Percentiles rank a stretch among this genome's conserved stretches.
Conservation (phyloP, 2,888 invertebrate species). For the Orchestes rusci region DNA sequence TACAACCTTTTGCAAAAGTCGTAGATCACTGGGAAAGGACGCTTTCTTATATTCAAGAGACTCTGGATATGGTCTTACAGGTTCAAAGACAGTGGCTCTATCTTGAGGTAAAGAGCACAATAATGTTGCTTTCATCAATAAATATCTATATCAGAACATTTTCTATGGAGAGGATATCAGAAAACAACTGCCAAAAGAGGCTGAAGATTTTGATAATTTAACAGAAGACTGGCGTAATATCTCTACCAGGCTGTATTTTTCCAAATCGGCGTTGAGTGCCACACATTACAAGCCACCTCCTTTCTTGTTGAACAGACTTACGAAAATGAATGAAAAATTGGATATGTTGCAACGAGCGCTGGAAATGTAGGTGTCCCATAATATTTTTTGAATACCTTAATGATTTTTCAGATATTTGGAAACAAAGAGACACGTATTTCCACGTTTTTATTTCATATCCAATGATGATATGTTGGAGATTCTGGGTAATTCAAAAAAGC, state of each 20-base stretch:
- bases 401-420: conserved; percentile 57
- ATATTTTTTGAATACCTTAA: background rate
- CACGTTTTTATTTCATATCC: conserved; percentile 76
- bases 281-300: conserved; percentile 55
- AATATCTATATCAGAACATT: conserved; percentile 54
- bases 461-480: conserved; percentile 79
- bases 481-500: conserved; percentile 77
- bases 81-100: conserved; percentile 84
- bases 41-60: conserved; percentile 73
- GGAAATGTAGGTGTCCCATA: conserved; percentile 48
- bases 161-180: conserved; percentile 82
- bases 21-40: conserved; percentile 85
- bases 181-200: conserved; percentile 72
- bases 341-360: conserved; percentile 76
- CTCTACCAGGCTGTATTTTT: conserved; percentile 49
- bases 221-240: conserved; percentile 66
- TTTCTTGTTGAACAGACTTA: conserved; percentile 59
- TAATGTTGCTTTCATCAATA: conserved; percentile 1
- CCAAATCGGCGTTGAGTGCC: conserved; percentile 54
- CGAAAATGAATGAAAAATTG: conserved; percentile 64
- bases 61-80: conserved; percentile 68
- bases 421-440: conserved; percentile 81
- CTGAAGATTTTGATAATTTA: conserved; percentile 64
- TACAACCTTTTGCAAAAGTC: conserved; percentile 75
- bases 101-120: conserved; percentile 53